A percentile compares a stretch with the other conserved stretches of the same genome.
Conservation (phyloP, 2,113 vertebrate species). For the Glaucomys volans region DNA sequence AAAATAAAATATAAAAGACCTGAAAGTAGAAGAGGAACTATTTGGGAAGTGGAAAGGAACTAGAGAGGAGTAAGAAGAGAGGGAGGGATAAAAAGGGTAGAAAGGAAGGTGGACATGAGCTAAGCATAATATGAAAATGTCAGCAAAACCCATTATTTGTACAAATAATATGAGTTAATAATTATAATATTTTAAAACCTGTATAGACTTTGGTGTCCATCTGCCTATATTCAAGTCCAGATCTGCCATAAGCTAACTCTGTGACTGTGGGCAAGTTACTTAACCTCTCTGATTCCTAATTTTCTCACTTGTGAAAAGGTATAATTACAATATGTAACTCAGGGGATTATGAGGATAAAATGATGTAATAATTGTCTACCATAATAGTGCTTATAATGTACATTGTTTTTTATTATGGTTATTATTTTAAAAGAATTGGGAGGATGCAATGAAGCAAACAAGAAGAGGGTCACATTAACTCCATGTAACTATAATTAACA, state of each 20-base stretch:
- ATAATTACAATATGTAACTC: constrained; percentile 29
- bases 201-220: not conserved
- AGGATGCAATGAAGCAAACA: constrained; percentile 41
- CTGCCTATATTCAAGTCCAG: not conserved
- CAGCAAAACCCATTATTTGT: not conserved
- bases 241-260: not conserved
- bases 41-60: not conserved
- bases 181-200: not conserved
- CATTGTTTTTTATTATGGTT: not conserved
- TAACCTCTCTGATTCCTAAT: not conserved
- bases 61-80: not conserved
- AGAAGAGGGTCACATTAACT: constrained; percentile 32
- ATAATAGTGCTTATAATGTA: not conserved
- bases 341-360: not conserved
- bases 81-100: not conserved
- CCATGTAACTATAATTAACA: constrained; percentile 13
- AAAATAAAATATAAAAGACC: not conserved
- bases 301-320: constrained; percentile 52
- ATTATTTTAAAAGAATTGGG: constrained; percentile 50
- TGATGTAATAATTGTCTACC: not conserved
- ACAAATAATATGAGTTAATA: not conserved
- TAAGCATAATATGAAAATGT: not conserved
- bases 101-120: not conserved
- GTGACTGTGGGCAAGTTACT: not conserved
- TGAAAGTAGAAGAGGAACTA: not conserved